Conservation (phyloP, 2,113 vertebrate genomes). For the Ursus arctos region DNA sequence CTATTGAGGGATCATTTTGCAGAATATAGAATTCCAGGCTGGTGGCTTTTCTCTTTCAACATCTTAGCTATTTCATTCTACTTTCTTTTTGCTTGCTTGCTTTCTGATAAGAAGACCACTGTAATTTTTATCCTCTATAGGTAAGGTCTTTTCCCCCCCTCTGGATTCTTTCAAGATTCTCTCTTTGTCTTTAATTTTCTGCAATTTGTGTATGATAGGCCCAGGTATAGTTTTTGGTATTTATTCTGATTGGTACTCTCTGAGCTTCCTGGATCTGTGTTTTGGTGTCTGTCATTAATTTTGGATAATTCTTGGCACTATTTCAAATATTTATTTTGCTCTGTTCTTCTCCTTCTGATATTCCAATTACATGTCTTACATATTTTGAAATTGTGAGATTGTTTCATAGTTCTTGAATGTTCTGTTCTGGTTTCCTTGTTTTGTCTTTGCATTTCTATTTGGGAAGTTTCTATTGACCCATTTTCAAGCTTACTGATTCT, state of each 20-base stretch:
- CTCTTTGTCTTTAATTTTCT: neutral
- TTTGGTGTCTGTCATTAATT: neutral
- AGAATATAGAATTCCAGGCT: neutral
- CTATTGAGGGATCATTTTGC: neutral
- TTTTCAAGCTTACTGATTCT: neutral
- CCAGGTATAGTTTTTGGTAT: neutral
- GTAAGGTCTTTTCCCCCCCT: neutral
- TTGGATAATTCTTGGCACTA: neutral
- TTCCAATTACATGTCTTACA: neutral
- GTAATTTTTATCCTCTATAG: neutral
- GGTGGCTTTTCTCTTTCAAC: neutral
- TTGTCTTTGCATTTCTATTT: neutral
- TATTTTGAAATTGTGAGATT: neutral
- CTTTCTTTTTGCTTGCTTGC: neutral
- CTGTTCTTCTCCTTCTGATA: neutral
- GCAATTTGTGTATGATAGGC: neutral
- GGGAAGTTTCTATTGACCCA: neutral
- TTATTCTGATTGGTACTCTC: neutral
- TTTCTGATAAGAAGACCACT: neutral
- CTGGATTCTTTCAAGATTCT: neutral
- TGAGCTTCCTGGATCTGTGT: neutral
- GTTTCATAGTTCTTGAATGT: neutral
- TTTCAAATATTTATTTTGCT: conserved; percentile 3
- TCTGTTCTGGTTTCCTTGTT: neutral
- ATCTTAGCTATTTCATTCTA: neutral